Percentiles rank a stretch among this genome's conserved stretches.
phyloP scores from a whole-genome alignment of 2,888 invertebrate species.

The Agrotis clavis region DNA sequence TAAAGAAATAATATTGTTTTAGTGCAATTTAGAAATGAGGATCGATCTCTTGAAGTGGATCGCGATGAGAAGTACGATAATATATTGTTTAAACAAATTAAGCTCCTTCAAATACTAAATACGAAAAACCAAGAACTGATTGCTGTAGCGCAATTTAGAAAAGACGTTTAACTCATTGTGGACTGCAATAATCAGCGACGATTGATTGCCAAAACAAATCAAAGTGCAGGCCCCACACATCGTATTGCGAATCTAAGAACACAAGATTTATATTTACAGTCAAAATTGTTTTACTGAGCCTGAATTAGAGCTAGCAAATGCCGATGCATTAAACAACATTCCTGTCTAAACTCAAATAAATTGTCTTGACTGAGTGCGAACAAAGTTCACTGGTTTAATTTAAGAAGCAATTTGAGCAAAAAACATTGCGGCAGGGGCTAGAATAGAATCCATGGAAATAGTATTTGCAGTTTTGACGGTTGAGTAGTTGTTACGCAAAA shows the following conservation, averaged over 20 bases:
- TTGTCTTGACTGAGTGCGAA: conserved; percentile 27
- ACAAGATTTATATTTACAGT: conserved; percentile 19
- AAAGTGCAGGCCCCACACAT: conserved; percentile 16
- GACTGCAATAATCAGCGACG: background rate
- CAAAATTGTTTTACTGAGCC: conserved; percentile 12
- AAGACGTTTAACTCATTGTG: background rate
- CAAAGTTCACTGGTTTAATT: conserved; percentile 48
- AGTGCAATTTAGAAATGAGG: too few species aligned
- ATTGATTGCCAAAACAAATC: conserved; percentile 10
- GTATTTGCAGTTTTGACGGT: background rate
- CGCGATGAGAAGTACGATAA: background rate
- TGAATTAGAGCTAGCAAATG: conserved; percentile 36
- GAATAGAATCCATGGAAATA: conserved; percentile 19
- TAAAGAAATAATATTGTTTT: background rate
- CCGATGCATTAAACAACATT: conserved; percentile 40
- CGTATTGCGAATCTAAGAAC: conserved; percentile 5
- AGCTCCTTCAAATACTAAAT: background rate
- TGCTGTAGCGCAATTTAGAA: too few species aligned
- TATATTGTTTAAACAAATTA: background rate
- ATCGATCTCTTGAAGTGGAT: background rate
- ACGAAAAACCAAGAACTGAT: background rate
- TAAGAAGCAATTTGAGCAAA: conserved; percentile 41
- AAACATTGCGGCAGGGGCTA: conserved; percentile 1
- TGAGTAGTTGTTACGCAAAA: too few species aligned
- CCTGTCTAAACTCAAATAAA: conserved; percentile 42